Evolutionary conservation across 2,888 invertebrate genomes (phyloP).

Genomic region (Patella ulyssiponensis): DNA sequence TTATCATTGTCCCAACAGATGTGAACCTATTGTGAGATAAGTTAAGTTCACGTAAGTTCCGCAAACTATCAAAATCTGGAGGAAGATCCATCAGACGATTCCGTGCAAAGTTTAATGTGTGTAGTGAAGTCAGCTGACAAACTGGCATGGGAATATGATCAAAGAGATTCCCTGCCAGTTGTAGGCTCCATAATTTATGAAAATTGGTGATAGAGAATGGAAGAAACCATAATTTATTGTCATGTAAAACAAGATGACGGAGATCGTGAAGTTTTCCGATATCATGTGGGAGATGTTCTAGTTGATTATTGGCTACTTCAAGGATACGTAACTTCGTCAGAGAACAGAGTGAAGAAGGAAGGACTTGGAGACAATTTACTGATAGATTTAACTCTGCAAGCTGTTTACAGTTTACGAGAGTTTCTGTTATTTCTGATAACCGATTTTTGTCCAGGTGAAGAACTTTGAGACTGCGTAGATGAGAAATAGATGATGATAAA

Average conservation of each 20-base stretch:
- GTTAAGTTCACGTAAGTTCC: conserved; percentile 60
- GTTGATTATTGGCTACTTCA: conserved; percentile 60
- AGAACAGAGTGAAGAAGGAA: conserved; percentile 45
- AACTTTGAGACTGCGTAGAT: conserved; percentile 56
- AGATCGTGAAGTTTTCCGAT: conserved; percentile 60
- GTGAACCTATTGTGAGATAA: conserved; percentile 62
- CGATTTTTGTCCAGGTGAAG: conserved; percentile 60
- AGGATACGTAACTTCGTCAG: conserved; percentile 49
- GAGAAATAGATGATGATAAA: conserved; percentile 58
- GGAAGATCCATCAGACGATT: conserved; percentile 63
- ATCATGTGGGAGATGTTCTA: conserved; percentile 65
- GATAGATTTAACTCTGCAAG: conserved; percentile 57
- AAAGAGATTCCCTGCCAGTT: conserved; percentile 64
- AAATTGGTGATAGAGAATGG: conserved; percentile 63
- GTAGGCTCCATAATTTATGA: conserved; percentile 55
- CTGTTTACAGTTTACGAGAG: conserved; percentile 64
- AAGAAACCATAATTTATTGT: conserved; percentile 66
- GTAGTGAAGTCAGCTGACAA: conserved; percentile 53
- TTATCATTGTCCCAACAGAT: conserved; percentile 52
- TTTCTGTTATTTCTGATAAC: conserved; percentile 60
- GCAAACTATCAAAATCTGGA: conserved; percentile 60
- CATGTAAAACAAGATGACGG: conserved; percentile 60
- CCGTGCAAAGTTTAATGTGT: conserved; percentile 49
- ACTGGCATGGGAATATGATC: conserved; percentile 63
- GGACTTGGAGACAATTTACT: conserved; percentile 51